These are phyloP conservation scores for Alces alces DNA, from an alignment of 2,113 vertebrate species.

Conservation along the genomic window DNA sequence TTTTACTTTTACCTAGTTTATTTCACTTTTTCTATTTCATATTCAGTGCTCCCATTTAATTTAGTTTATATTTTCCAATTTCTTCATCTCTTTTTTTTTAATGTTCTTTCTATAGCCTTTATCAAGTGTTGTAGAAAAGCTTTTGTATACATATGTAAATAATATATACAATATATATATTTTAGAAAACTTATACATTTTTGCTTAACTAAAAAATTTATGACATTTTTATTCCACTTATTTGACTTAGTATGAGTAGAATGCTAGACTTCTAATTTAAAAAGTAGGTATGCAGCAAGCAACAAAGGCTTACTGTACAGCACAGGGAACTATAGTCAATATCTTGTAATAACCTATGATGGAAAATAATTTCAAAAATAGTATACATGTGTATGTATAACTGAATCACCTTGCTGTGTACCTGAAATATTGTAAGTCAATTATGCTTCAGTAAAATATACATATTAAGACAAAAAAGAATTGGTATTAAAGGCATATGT, in stretches of 20 bases:
- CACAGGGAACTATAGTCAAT: background rate
- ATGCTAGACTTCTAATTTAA: background rate
- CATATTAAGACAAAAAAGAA: background rate
- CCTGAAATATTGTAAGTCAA: background rate
- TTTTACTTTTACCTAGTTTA: background rate
- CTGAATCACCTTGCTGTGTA: background rate
- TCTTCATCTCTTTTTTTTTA: background rate
- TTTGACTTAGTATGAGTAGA: background rate
- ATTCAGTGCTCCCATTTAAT: background rate
- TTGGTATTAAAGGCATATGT: background rate
- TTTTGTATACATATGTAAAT: background rate
- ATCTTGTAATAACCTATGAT: background rate
- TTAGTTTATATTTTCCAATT: background rate
- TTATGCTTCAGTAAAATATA: background rate
- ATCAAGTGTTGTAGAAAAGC: background rate
- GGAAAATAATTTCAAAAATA: background rate
- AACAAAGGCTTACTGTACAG: background rate
- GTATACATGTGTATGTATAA: background rate
- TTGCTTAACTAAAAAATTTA: background rate
- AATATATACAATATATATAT: background rate
- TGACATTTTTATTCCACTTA: background rate
- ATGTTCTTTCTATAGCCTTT: background rate
- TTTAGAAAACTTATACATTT: background rate
- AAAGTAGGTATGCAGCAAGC: background rate
- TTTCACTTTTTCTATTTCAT: background rate